phyloP scores from a whole-genome alignment of 2,113 vertebrate genomes.

The Eonycteris spelaea region DNA sequence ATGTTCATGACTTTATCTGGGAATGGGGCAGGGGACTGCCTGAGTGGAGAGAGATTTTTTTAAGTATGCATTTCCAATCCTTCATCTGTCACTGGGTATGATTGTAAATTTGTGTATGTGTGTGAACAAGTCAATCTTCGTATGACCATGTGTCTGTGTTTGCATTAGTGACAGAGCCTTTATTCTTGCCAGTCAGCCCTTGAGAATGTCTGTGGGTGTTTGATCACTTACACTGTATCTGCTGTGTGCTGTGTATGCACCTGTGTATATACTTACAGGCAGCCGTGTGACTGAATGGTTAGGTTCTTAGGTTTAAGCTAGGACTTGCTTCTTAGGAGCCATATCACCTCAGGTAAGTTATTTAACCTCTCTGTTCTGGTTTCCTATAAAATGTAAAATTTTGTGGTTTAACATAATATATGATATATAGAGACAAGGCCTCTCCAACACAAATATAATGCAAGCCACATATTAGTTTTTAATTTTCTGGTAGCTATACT shows the following conservation, averaged over 20 bases:
- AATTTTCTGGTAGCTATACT: background rate
- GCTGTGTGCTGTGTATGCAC: background rate
- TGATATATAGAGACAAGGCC: background rate
- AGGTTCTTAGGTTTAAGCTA: background rate
- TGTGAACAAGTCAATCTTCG: background rate
- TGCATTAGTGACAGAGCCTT: background rate
- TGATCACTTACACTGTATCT: background rate
- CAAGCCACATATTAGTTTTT: background rate
- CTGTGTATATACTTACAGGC: background rate
- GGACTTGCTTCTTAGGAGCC: background rate
- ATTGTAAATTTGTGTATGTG: background rate
- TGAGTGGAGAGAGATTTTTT: background rate
- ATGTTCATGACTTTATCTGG: background rate
- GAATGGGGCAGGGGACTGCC: background rate
- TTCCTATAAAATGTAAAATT: background rate
- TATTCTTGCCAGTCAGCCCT: background rate
- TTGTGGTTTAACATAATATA: background rate
- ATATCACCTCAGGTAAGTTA: background rate
- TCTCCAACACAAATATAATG: background rate
- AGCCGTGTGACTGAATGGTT: background rate
- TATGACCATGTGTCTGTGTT: background rate
- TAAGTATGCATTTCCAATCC: background rate
- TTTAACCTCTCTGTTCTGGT: background rate
- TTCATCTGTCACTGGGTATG: background rate
- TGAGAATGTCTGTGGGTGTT: background rate